Base-by-base conservation (phyloP, 2,888 invertebrate genomes). In the Sinodicranocentrus sp. region DNA sequence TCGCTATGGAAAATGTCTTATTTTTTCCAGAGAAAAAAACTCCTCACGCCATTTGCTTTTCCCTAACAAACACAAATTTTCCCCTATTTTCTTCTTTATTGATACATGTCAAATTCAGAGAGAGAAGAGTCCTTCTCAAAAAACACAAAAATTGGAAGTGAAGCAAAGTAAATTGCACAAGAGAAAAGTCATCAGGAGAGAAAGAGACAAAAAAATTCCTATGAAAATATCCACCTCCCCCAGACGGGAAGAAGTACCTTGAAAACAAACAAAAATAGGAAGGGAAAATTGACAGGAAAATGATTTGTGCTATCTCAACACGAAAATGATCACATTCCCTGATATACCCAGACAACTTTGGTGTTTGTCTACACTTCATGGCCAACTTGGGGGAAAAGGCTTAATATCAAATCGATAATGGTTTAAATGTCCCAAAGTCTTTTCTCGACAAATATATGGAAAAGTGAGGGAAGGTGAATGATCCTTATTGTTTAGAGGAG, bases 261-360 rank as follows among this genome's bases (percentile, higher is more conserved):
- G 48, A 48, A 26, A 77, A 54, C 15, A 54, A 71, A 71, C 23
- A 48, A 61, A 43, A 43, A 17, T 10, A 17, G 54, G 8, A 76
- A n/a, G 10, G 57, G 44, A 76, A 71, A 82, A 85, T 85, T 85
- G 85, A 85, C 85, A 77, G 43, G 28, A 61, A 59, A 78, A 85
- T 85, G 83, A 85, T 85, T 85, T 85, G 85, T 85, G 73, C 61
- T 70, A 80, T 83, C 57, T 67, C 68, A 68, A 85, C 85, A 85
- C 72, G 85, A 83, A 82, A 79, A 73, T 68, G 61, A 48, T 13
- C 48, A 17, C 15, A 10, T 48, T n/a, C 5, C 48, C 48, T 10
- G 48, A 48, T 48, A 48, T 48, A 5, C 48, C 33, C 33, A 33
- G 33, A 33, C 33, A 33, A 33, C 33, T 33, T 33, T 33, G 10